Evolutionary conservation across 2,113 vertebrate species (phyloP), one percentile per base, ranked within the genome.

Genomic region (Piprites chloris): DNA sequence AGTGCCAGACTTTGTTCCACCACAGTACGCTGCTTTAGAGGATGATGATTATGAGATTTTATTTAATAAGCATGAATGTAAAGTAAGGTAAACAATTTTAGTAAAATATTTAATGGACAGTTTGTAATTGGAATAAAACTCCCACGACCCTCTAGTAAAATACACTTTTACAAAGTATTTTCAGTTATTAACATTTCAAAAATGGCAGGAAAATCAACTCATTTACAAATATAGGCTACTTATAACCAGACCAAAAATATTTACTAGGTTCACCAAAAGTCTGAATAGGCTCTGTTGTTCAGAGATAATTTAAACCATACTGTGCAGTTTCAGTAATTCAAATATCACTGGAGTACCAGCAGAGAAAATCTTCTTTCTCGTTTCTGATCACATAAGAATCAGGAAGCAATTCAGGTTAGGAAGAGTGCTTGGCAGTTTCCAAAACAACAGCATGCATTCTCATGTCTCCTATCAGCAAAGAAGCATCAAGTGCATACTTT

Each of bases 251-350:
- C 59, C 69, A 77, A 93, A 83, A 68, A 13, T 19, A 53, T 94
- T 96, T 69, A 63, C 58, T 49, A 30, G 66, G 86, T 89, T 97
- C 80, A 94, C 77, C 56, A 74, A 91, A 85, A 89, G 46, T 18
- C 65, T 95, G 90, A 96, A 96, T 68, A 94, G 50, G 9, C 8
- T 71, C 63, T 87, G 89, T 96, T 96, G 92, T 97, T 97, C 77
- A 74, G 78, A 88, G 46, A 30, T 95, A 96, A 97, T 96, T 96
- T 91, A 96, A 96, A 95, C 68, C 82, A 96, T 92, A 69, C 77
- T 94, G 39, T 53, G 62, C 46, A 80, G 83, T 89, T 92, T 79
- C 49, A 90, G 66, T 61, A 76, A 67, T 85, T 94, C 87, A 91
- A 92, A 93, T 82, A 66, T 24, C 67, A 62, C 30, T 72, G 53